phyloP scores from a whole-genome alignment of 2,888 invertebrate genomes.

The Hyalella azteca region DNA sequence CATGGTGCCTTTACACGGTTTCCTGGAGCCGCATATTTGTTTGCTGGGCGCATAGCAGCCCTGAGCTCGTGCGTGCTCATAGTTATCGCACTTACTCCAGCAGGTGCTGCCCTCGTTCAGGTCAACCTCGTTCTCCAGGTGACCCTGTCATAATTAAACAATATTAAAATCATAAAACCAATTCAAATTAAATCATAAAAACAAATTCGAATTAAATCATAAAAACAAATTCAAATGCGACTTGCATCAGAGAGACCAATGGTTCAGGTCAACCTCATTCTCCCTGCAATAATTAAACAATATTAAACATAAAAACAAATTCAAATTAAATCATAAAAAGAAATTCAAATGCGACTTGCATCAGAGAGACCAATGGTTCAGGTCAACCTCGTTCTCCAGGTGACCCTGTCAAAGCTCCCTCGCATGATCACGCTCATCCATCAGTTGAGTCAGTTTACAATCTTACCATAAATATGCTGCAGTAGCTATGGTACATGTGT shows the following conservation, averaged over 20 bases:
- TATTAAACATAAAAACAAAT: background rate
- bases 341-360: background rate
- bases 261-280: no score
- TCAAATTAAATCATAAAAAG: background rate
- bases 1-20: conserved; percentile 49
- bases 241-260: no score
- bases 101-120: conserved; percentile 78
- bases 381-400: background rate
- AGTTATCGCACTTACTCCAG: conserved; percentile 78
- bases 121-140: conserved; percentile 88
- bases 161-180: no score
- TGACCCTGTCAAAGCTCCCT: background rate
- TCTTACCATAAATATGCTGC: no score
- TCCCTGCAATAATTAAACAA: no score
- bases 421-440: no score
- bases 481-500: no score
- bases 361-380: background rate
- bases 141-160: no score
- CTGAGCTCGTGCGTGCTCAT: conserved; percentile 73
- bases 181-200: no score
- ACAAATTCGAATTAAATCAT: no score
- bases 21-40: conserved; percentile 53
- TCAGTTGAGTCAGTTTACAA: no score
- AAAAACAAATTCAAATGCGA: no score
- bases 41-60: conserved; percentile 69